A percentile compares a stretch with the other conserved stretches of the same genome.
Conservation (phyloP, 2,113 vertebrate genomes). For the Lagopus leucura region DNA sequence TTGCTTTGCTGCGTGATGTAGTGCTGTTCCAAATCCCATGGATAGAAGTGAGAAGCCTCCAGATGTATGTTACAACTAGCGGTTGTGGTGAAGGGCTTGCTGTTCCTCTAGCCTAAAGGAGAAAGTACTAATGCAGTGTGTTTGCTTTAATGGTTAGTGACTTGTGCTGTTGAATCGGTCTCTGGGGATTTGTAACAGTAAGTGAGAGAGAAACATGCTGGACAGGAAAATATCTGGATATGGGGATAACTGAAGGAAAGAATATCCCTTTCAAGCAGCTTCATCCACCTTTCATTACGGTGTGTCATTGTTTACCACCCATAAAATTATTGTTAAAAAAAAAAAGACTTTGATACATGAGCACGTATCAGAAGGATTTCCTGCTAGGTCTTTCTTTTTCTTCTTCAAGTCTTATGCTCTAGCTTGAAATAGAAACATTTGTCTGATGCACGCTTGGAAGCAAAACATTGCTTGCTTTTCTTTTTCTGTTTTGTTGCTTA, state of each 20-base stretch:
- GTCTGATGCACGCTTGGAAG: background rate
- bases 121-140: background rate
- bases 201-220: background rate
- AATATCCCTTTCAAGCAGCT: background rate
- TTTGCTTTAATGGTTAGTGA: background rate
- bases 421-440: conserved; percentile 5
- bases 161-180: background rate
- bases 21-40: background rate
- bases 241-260: background rate
- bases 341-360: background rate
- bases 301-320: background rate
- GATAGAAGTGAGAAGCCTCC: background rate
- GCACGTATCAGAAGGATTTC: background rate
- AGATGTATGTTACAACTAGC: background rate
- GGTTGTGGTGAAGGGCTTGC: background rate
- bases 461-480: background rate
- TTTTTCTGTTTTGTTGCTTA: background rate
- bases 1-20: background rate
- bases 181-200: background rate
- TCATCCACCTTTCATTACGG: background rate
- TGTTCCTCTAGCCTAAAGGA: background rate
- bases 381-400: background rate
- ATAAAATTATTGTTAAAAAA: background rate
- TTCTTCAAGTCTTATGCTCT: background rate
- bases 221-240: background rate